Evolutionary conservation across 1,140 invertebrate species (phyloP).

Genomic region (Atta colombica): DNA sequence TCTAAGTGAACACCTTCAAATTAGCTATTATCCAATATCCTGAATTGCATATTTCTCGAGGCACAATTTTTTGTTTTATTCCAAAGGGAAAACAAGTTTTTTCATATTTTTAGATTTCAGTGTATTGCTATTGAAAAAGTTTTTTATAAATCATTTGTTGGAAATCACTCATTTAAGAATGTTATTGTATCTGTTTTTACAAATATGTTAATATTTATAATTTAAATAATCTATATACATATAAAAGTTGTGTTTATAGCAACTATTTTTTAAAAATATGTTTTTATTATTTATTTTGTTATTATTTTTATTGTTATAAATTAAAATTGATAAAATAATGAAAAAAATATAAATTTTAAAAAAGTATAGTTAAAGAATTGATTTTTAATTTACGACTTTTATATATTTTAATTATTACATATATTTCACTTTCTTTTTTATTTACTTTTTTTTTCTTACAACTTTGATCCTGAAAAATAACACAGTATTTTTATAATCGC

Average conservation of each 20-base stretch:
- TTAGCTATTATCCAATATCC: background rate
- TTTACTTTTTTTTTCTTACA: no score
- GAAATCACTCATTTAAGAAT: background rate
- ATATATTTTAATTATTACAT: background rate
- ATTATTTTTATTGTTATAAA: no score
- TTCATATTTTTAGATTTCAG: background rate
- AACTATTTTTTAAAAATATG: no score
- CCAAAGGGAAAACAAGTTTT: background rate
- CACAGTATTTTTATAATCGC: background rate
- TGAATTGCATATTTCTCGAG: background rate
- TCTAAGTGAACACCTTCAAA: background rate
- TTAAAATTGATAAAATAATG: no score
- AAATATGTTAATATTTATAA: no score
- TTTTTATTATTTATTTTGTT: no score
- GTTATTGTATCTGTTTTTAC: no score
- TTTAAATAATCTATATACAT: no score
- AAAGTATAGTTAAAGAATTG: background rate
- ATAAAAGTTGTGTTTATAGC: no score
- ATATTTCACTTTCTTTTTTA: background rate
- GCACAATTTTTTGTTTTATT: background rate
- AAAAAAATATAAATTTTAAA: background rate
- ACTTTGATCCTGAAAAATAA: background rate
- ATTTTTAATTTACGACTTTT: background rate
- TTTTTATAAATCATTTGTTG: background rate
- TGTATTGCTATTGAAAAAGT: background rate